Evolutionary conservation across 1,140 invertebrate species (phyloP).

Genomic region (Drosophila elegans): DNA sequence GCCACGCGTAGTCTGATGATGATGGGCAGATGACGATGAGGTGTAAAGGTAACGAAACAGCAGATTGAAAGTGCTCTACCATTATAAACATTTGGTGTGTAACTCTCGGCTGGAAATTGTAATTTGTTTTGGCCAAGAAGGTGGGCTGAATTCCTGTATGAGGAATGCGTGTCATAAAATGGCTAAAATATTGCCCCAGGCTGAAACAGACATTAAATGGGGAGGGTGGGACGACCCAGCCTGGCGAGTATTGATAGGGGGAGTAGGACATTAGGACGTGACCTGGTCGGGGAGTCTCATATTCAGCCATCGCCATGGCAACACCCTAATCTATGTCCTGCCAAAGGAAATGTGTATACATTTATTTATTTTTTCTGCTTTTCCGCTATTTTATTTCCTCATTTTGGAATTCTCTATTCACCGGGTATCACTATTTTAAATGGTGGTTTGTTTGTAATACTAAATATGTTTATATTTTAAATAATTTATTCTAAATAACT

Average conservation of each 20-base stretch:
- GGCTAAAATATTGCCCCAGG: constrained; percentile 62
- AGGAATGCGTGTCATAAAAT: constrained; percentile 66
- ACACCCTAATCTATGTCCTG: constrained; percentile 74
- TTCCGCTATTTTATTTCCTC: constrained; percentile 18
- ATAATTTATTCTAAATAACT: neutral
- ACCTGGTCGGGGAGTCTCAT: constrained; percentile 33
- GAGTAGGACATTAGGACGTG: constrained; percentile 42
- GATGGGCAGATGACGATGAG: constrained; percentile 51
- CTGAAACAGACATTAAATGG: constrained; percentile 30
- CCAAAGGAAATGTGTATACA: constrained; percentile 57
- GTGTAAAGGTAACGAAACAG: constrained; percentile 55
- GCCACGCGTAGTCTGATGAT: constrained; percentile 11
- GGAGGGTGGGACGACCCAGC: neutral
- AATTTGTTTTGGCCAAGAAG: constrained; percentile 42
- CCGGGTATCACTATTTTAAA: no score
- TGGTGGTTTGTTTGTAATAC: neutral
- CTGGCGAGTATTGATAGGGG: constrained; percentile 28
- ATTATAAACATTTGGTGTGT: constrained; percentile 28
- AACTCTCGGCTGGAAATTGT: constrained; percentile 15
- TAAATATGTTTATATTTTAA: no score
- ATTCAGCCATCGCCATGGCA: constrained; percentile 55
- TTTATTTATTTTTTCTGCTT: constrained; percentile 41
- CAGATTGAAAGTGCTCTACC: constrained; percentile 49
- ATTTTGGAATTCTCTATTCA: constrained; percentile 10
- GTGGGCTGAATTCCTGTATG: constrained; percentile 12